Base-by-base conservation (phyloP, 1,140 invertebrate genomes). In the Diachasmimorpha longicaudata region DNA sequence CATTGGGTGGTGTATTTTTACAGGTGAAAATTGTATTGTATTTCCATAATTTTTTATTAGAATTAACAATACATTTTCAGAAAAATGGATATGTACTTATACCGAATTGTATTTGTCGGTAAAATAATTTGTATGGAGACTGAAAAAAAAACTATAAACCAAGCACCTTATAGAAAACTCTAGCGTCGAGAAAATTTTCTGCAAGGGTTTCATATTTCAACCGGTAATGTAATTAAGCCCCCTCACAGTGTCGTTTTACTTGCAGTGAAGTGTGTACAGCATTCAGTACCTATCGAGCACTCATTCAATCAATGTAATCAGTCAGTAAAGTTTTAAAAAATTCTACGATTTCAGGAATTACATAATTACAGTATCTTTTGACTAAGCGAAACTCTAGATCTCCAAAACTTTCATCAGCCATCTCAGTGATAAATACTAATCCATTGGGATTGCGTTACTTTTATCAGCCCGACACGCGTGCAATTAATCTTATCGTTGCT, bases 221-320 rank as follows among this genome's bases (percentile, higher is more conserved):
- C 85, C 81, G 79, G 85, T 87, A 88, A 87, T 87, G 78, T 80
- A 85, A 88, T 88, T 87, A 87, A 77, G 76, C 78, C 81, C 77
- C 79, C 78, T 73, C 6, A 48, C 55, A 31, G 36, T 67, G 25
- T 76, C 23, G 5, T 3, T 44, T 69, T 44, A 52, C 44, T 21
- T 16, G 19, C n/a, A 19, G 63, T 16, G 42, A 67, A 31, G 6
- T 31, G 2, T 31, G n/a, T 16, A 1, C 13, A 10, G 13, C 16
- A 58, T 16, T 63, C 58, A 63, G 58, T 25, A 23, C 21, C 10
- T 5, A 9, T 1, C 19, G n/a, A 42, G 48, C 14, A n/a, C n/a
- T 16, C 48, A 16, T 2, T 14, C 48, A 52, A n/a, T 52, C 48
- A 48, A 39, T 10, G 4, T 4, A 4, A 39, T 39, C 37, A 39